A percentile compares a stretch with the other conserved stretches of the same genome.
phyloP scores from a whole-genome alignment of 2,113 vertebrate species.

The Poecile atricapillus region DNA sequence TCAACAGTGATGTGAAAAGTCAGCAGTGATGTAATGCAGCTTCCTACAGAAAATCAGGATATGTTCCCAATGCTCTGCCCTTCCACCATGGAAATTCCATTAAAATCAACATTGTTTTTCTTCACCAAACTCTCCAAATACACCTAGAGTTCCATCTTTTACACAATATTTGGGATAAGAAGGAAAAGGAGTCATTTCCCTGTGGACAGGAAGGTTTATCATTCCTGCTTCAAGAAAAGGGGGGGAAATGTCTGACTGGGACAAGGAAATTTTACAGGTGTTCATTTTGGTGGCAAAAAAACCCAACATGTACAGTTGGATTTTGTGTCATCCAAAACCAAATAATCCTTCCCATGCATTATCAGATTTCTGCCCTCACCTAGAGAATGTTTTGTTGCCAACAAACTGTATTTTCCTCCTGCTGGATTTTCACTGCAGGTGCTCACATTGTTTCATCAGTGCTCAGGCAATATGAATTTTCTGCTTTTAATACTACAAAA shows the following conservation, averaged over 20 bases:
- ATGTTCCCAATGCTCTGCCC: neutral
- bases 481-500: neutral
- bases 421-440: neutral
- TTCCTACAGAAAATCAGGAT: neutral
- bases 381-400: neutral
- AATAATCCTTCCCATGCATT: neutral
- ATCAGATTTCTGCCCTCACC: neutral
- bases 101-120: neutral
- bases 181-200: neutral
- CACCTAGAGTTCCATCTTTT: neutral
- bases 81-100: neutral
- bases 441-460: neutral
- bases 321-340: neutral
- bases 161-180: neutral
- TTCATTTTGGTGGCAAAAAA: neutral
- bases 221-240: neutral
- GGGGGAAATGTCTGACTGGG: accelerated
- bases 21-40: neutral
- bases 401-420: neutral
- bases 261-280: neutral
- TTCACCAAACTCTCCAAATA: neutral
- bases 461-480: neutral
- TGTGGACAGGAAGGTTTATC: neutral
- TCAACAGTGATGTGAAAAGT: neutral
- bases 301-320: accelerated